Evolutionary conservation across 2,797 vertebrate genomes (phyloP).

Genomic region (Pristis pectinata): DNA sequence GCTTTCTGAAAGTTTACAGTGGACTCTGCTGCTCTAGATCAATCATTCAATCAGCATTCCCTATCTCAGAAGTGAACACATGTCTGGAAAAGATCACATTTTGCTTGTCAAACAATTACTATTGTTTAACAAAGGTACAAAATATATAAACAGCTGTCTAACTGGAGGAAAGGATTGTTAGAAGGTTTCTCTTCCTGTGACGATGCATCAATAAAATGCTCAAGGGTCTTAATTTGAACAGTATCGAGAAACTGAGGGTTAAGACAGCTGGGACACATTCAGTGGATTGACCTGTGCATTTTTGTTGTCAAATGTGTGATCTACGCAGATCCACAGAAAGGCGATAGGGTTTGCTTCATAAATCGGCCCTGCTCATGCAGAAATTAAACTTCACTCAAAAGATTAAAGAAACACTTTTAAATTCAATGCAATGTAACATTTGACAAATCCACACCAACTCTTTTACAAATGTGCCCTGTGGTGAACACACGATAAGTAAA

Average conservation of each 20-base stretch:
- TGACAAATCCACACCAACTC: neutral
- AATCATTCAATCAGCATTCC: neutral
- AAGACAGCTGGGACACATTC: neutral
- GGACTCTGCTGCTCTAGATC: neutral
- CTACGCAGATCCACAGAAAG: neutral
- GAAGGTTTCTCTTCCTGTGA: neutral
- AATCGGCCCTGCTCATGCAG: neutral
- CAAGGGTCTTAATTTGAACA: too few relatives aligned
- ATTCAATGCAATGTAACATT: neutral
- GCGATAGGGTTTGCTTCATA: neutral
- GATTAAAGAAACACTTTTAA: neutral
- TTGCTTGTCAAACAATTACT: neutral
- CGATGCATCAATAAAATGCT: neutral
- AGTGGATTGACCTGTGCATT: neutral
- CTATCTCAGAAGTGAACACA: neutral
- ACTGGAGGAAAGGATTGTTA: neutral
- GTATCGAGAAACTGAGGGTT: too few relatives aligned
- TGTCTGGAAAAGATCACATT: neutral
- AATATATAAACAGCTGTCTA: neutral
- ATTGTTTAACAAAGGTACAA: too few relatives aligned
- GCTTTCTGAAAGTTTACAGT: neutral
- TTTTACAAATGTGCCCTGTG: neutral
- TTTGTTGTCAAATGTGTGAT: neutral
- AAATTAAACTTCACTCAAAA: neutral
- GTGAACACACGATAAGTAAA: neutral